Percentiles rank a stretch among this genome's conserved stretches.
Conservation (phyloP, 2,797 vertebrate species). For the Acrossocheilus wenchowensis region DNA sequence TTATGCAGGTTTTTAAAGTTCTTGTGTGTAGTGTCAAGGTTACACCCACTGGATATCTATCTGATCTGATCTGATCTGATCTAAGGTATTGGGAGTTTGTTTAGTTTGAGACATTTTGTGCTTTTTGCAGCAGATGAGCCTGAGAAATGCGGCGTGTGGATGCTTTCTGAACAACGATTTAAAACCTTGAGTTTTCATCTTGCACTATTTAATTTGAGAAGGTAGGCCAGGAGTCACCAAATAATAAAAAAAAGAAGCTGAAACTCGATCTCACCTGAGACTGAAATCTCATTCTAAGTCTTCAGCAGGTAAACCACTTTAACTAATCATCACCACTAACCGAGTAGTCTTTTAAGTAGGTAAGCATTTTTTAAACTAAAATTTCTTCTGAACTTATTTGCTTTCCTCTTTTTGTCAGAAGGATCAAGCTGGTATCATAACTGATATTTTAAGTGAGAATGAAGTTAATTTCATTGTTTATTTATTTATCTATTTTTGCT, state of each 20-base stretch:
- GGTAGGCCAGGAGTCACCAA: not conserved
- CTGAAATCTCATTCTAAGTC: not conserved
- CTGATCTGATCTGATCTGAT: constrained; percentile 54
- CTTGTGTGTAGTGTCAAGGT: not conserved
- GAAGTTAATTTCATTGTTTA: not conserved
- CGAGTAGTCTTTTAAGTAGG: not conserved
- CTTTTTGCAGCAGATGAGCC: not conserved
- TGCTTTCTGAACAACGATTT: not conserved
- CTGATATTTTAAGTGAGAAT: not conserved
- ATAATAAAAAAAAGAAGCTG: not conserved
- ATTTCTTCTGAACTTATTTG: not conserved
- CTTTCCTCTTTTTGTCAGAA: not conserved
- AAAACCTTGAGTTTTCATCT: not conserved
- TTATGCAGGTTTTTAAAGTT: constrained; percentile 27
- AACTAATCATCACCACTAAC: not conserved
- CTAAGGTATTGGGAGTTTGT: not conserved
- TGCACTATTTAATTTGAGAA: not conserved
- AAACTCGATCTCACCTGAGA: not conserved
- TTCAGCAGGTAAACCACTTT: constrained; percentile 5
- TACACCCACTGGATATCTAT: constrained; percentile 58
- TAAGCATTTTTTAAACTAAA: not conserved
- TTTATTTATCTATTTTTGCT: not conserved
- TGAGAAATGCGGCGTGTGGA: not conserved
- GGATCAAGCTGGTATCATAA: not conserved
- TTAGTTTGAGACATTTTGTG: not conserved